phyloP scores from a whole-genome alignment of 2,113 vertebrate species.

The Cavia porcellus region DNA sequence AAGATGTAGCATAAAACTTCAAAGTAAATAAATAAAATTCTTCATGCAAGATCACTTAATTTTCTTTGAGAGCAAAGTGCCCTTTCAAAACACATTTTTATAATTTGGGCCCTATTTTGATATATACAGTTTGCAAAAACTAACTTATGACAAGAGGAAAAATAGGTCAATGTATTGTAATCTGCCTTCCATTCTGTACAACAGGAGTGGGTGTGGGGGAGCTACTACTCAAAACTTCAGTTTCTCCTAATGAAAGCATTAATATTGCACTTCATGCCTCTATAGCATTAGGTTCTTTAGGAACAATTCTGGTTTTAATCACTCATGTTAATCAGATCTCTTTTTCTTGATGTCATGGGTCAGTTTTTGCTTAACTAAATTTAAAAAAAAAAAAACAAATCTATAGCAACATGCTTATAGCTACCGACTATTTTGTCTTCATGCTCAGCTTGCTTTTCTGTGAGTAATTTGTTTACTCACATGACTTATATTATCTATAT shows the following conservation, averaged over 20 bases:
- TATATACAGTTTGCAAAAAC: neutral
- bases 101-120: neutral
- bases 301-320: neutral
- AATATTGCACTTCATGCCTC: neutral
- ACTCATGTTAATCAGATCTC: neutral
- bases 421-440: neutral
- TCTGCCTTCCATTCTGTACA: neutral
- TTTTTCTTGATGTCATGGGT: neutral
- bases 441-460: neutral
- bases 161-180: neutral
- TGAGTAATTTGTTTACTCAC: neutral
- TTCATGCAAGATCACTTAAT: neutral
- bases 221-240: neutral
- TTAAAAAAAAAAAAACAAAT: neutral
- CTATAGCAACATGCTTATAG: neutral
- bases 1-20: neutral
- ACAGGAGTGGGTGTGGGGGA: neutral
- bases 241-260: neutral
- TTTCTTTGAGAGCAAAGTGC: neutral
- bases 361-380: neutral
- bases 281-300: neutral
- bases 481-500: neutral
- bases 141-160: no score
- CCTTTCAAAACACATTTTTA: neutral
- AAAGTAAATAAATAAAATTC: neutral